Base-by-base conservation (phyloP, 1,140 invertebrate genomes). In the Sminthurinus signatus region DNA sequence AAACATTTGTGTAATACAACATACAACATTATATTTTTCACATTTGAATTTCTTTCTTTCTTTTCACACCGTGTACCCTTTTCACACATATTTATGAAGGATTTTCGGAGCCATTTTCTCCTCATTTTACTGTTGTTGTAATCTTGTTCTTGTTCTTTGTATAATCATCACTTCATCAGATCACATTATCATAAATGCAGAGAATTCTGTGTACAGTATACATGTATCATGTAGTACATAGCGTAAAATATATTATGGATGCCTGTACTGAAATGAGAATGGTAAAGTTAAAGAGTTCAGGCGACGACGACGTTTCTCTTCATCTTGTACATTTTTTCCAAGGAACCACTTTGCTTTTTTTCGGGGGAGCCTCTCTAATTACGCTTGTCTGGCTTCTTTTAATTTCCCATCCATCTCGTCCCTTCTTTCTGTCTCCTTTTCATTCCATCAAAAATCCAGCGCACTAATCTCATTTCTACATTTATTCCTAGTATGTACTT, bases 51-150 rank as follows among this genome's bases (percentile, higher is more conserved):
- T n/a, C n/a, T n/a, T n/a, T n/a, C n/a, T n/a, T n/a, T n/a, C n/a
- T n/a, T n/a, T n/a, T n/a, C 42, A 42, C 23, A 19, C 32, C 32
- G 32, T 61, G 8, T 12, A 64, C 48, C 56, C 63, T 65, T 65
- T 65, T 65, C 63, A 65, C 63, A 65, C 63, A 59, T 65, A 36
- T 46, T 60, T 65, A 65, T 8, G 32, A 36, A 36, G 32, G 32
- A 36, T 36, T 36, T 36, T 58, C 43, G 29, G 14, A 57, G 43
- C 31, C 5, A 15, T 36, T 25, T 25, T 31, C 25, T n/a, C 23
- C 23, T 25, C 28, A 19, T 25, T 54, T 3, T 15, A 28, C 5
- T 19, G 44, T 48, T 5, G 44, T 48, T 42, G 10, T 42, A 42
- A n/a, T n/a, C 10, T 2, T 25, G 23, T 52, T 25, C 2, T 29